phyloP scores from a whole-genome alignment of 2,113 vertebrate genomes.

The Melanerpes formicivorus region DNA sequence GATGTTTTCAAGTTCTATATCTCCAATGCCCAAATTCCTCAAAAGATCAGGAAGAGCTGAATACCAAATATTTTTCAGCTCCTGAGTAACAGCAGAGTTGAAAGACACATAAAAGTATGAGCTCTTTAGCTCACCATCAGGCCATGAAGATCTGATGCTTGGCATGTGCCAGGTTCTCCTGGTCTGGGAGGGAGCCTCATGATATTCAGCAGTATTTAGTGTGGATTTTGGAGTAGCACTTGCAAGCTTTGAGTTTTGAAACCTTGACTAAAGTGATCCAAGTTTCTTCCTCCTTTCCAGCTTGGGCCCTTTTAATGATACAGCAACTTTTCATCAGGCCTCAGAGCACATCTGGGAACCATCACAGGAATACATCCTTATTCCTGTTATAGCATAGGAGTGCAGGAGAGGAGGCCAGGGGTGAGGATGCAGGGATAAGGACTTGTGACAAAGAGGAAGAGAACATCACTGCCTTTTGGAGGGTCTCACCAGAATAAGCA shows the following conservation, averaged over 20 bases:
- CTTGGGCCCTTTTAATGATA: background rate
- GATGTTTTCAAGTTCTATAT: background rate
- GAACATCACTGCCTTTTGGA: background rate
- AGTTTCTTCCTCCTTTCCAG: background rate
- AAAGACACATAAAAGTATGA: accelerated
- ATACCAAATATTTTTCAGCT: background rate
- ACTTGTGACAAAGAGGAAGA: background rate
- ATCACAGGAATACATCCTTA: background rate
- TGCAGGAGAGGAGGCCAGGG: background rate
- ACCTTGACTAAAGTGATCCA: background rate
- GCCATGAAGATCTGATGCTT: background rate
- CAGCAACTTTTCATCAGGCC: background rate
- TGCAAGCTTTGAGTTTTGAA: background rate
- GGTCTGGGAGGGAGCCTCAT: background rate
- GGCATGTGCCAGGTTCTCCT: background rate
- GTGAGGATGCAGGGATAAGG: background rate
- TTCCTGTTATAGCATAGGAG: background rate
- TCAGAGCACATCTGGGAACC: background rate
- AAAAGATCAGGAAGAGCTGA: background rate
- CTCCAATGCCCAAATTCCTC: background rate
- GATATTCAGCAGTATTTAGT: background rate
- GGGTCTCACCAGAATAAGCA: background rate
- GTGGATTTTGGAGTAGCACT: background rate
- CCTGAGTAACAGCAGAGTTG: background rate
- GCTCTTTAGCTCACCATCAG: background rate